A percentile compares a stretch with the other conserved stretches of the same genome.
These are phyloP conservation scores for Myrmecophaga tridactyla DNA, from an alignment of 2,113 vertebrate species.

Conservation along the genomic window DNA sequence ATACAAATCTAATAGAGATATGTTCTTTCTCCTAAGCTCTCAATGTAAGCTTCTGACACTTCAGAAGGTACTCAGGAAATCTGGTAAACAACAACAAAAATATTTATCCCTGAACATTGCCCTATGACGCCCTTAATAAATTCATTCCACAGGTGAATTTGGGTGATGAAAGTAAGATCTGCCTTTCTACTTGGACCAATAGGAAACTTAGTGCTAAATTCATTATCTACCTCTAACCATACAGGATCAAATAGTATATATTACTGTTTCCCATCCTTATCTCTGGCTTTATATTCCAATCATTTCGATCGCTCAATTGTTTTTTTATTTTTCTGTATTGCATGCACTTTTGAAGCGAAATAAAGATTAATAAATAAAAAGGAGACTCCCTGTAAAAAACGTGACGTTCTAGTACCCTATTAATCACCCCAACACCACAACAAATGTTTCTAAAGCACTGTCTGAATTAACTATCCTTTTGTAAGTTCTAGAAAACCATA, in stretches of 20 bases:
- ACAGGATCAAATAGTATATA: not conserved
- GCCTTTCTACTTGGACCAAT: slow-evolving; percentile 6
- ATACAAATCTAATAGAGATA: not conserved
- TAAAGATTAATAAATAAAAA: not conserved
- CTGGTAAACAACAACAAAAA: slow-evolving; percentile 35
- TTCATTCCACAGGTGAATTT: not conserved
- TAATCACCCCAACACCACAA: not conserved
- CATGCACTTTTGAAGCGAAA: not conserved
- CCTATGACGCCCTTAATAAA: not conserved
- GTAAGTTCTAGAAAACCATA: not conserved
- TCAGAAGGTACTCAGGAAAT: slow-evolving; percentile 13
- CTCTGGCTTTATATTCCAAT: slow-evolving; percentile 35
- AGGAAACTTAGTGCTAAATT: not conserved
- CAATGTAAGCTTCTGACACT: not conserved
- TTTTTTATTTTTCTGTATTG: not conserved
- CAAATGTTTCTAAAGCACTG: not conserved
- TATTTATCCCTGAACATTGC: not conserved
- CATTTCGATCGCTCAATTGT: not conserved
- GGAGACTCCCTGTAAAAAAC: slow-evolving; percentile 3
- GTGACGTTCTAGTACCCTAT: not conserved
- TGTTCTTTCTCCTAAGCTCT: not conserved
- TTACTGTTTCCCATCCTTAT: not conserved
- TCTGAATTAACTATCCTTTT: not conserved
- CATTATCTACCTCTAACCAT: not conserved
- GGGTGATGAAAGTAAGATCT: not conserved